These are phyloP conservation scores for Coregonus ussuriensis DNA, from an alignment of 2,797 vertebrate genomes.

Conservation along the genomic window DNA sequence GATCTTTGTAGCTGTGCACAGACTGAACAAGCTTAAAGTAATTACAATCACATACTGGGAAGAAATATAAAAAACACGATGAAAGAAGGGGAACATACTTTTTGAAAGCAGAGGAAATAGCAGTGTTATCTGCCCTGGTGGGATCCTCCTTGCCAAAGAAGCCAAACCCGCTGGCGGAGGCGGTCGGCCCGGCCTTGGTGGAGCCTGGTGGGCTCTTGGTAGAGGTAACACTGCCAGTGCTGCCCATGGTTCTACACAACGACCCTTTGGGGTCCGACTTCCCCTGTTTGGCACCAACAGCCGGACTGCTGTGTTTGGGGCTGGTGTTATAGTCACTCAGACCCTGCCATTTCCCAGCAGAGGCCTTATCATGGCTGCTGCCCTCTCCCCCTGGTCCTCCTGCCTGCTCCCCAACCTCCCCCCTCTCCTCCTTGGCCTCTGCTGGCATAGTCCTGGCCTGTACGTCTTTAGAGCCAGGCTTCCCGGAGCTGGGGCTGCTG, in stretches of 20 bases:
- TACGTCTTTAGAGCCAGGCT: constrained; percentile 70
- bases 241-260: constrained; percentile 82
- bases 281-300: constrained; percentile 54
- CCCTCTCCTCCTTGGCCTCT: constrained; percentile 53
- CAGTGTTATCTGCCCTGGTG: constrained; percentile 61
- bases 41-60: constrained; percentile 57
- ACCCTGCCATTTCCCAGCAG: constrained; percentile 84
- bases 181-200: constrained; percentile 65
- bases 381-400: constrained; percentile 68
- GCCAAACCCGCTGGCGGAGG: constrained; percentile 71
- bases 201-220: constrained; percentile 73
- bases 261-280: constrained; percentile 69
- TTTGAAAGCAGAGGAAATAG: constrained; percentile 78
- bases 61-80: constrained; percentile 35
- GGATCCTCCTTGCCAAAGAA: constrained; percentile 79
- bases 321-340: constrained; percentile 80
- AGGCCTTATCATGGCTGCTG: constrained; percentile 75
- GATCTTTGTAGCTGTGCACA: constrained; percentile 69
- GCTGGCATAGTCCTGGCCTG: constrained; percentile 73
- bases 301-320: constrained; percentile 73
- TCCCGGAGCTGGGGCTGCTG: constrained; percentile 80
- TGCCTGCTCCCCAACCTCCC: constrained; percentile 49
- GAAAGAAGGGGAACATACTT: constrained; percentile 69
- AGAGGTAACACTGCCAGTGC: constrained; percentile 40
- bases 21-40: constrained; percentile 73